Evolutionary conservation across 1,140 invertebrate genomes (phyloP).

Genomic region (Cherax quadricarinatus): DNA sequence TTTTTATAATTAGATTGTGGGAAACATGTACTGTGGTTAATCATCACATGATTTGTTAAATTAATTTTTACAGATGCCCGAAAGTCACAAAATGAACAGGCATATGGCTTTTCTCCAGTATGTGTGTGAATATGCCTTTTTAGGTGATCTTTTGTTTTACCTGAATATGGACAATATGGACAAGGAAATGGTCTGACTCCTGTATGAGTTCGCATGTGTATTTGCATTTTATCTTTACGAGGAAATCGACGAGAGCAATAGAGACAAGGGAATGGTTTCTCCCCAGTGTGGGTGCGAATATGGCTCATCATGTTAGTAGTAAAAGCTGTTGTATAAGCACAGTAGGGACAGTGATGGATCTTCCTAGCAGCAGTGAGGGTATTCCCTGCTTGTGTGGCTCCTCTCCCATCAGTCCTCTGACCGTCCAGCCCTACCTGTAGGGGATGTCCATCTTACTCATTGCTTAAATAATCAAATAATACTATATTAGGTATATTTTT

Average conservation of each 20-base stretch:
- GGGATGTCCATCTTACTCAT: constrained; percentile 30
- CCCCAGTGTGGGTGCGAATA: constrained; percentile 45
- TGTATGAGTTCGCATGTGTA: constrained; percentile 32
- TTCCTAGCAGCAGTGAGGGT: background rate
- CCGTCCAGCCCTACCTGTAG: constrained; percentile 43
- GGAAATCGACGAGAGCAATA: constrained; percentile 29
- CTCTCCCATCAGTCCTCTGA: constrained; percentile 20
- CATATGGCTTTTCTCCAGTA: background rate
- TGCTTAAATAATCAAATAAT: background rate
- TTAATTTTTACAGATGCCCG: background rate
- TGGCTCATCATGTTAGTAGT: constrained; percentile 38
- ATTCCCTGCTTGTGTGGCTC: background rate
- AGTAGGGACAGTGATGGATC: constrained; percentile 37
- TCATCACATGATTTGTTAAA: background rate
- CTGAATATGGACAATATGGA: constrained; percentile 24
- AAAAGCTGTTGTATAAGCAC: constrained; percentile 32
- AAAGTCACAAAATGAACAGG: constrained; percentile 3
- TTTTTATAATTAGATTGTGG: background rate
- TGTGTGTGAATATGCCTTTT: constrained; percentile 8
- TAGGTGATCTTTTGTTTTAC: background rate
- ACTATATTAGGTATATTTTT: background rate
- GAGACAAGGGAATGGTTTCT: constrained; percentile 20
- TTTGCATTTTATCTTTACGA: constrained; percentile 31
- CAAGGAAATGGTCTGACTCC: constrained; percentile 28
- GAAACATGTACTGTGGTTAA: background rate